Base-by-base conservation (phyloP, 2,113 vertebrate species). In the Alaudala cheleensis region DNA sequence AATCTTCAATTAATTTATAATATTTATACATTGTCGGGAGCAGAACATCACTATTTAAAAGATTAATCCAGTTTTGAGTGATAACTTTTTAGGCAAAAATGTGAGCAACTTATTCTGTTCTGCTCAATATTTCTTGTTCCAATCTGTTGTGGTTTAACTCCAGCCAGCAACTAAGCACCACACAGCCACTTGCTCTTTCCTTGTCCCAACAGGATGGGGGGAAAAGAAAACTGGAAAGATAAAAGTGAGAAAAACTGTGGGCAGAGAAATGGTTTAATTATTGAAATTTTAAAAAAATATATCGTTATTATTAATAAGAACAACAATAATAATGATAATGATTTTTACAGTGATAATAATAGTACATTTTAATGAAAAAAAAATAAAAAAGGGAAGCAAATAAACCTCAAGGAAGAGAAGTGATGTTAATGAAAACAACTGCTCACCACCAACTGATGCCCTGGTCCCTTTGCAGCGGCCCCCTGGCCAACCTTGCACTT, bases 371-470 rank as follows among this genome's bases (percentile, higher is more conserved):
- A 56, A 56, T 42, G 19, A 37, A 44, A 42, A 33, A 0, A 40
- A 85, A 66, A 42, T n/a, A 18, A 33, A 28, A 64, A 21, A 39
- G 23, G 9, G 6, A 64, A n/a, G 8, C 16, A 53, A 73, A 22
- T 44, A 44, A 78, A 73, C 8, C 22, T 34, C 15, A 49, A 33
- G 19, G 29, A 73, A 61, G 9, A 39, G 3, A 66, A 80, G 22
- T 47, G 10, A 54, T 67, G 6, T 2, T 42, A 24, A 25, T 67
- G 19, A 24, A 61, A 73, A 40, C 7, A 54, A 24, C 28, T 56
- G 5, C 15, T 49, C 5, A 33, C 13, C 19, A 56, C 8, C 0
- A 3, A 17, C 25, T 1, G 4, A 39, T 39, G 10, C 5, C 31
- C 11, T 34, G 44, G 26, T 12, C 26, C 23, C 23, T 6, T 1